Evolutionary conservation across 1,140 invertebrate genomes (phyloP), one percentile per base, ranked within the genome.

Genomic region (Caenorhabditis tropicalis): DNA sequence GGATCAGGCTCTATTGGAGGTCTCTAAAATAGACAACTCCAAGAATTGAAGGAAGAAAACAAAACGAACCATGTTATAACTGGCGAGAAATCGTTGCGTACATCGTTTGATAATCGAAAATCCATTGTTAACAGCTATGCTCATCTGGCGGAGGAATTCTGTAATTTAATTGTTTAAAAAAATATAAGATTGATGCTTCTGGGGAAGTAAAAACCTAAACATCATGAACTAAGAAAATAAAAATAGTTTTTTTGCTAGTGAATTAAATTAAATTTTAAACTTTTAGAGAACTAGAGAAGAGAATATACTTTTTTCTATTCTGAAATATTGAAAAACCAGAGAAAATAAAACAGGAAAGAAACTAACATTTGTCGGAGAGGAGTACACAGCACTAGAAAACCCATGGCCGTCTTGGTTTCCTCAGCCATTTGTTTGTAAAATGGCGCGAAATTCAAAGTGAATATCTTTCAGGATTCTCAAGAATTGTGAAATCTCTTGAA

Each of bases 51-150:
- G 39, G 39, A 43, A 43, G 39, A 43, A 19, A 19, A 19, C 5
- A 51, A 5, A 15, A 74, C 36, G 33, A 1, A 74, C 65, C 65
- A 74, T 74, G n/a, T 74, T 74, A 43, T 21, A 74, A 74, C 36
- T 74, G 6, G 6, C 36, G 10, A 74, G n/a, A 74, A 43, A 74
- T 27, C 65, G 65, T 43, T 74, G 27, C 12, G 65, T 74, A 43
- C 65, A 74, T 9, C 19, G 43, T 46, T n/a, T 74, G 36, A 74
- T 46, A 43, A 74, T 24, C 7, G 65, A 43, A 12, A 74, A 43
- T 74, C 65, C 65, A 74, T 74, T 74, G 10, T 74, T 74, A 12
- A 43, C 36, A 12, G 36, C 21, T 74, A 74, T 74, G 19, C 65
- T 74, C 65, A 74, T 74, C 36, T 6, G 33, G 19, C 21, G 29